phyloP scores from a whole-genome alignment of 2,113 vertebrate genomes.

The Acrocephalus kingi region DNA sequence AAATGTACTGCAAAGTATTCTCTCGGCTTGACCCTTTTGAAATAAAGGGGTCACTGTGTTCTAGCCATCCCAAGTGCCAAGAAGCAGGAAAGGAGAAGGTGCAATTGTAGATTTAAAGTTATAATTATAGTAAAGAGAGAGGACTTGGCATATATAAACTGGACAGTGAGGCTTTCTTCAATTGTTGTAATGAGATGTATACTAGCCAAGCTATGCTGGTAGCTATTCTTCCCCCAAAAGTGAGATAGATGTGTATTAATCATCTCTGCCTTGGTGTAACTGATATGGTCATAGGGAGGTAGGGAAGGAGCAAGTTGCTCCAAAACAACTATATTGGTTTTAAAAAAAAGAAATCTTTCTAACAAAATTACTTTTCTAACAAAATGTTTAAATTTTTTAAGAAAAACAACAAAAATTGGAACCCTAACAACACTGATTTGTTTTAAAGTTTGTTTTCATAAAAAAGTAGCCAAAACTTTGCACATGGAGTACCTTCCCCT shows the following conservation, averaged over 20 bases:
- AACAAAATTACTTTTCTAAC: not conserved
- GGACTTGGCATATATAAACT: not conserved
- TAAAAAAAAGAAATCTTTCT: not conserved
- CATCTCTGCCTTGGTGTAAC: not conserved
- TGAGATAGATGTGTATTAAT: not conserved
- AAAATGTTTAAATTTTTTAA: not conserved
- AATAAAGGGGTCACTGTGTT: not conserved
- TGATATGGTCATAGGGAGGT: not conserved
- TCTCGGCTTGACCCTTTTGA: not conserved
- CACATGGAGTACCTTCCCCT: not conserved
- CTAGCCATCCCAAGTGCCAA: not conserved
- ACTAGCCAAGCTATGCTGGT: not conserved
- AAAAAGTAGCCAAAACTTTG: not conserved
- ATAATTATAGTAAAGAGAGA: not conserved
- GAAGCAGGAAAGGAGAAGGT: not conserved
- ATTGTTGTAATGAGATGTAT: not conserved
- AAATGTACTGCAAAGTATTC: not conserved
- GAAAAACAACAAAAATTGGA: not conserved
- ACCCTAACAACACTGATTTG: not conserved
- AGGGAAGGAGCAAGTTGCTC: not conserved
- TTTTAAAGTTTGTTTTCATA: not conserved
- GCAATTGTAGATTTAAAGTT: not conserved
- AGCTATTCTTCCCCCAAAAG: not conserved
- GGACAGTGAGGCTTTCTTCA: not conserved
- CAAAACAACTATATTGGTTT: not conserved